Percentiles rank a stretch among this genome's conserved stretches.
Conservation (phyloP, 2,797 vertebrate species). For the Typhlichthys eigenmanni region DNA sequence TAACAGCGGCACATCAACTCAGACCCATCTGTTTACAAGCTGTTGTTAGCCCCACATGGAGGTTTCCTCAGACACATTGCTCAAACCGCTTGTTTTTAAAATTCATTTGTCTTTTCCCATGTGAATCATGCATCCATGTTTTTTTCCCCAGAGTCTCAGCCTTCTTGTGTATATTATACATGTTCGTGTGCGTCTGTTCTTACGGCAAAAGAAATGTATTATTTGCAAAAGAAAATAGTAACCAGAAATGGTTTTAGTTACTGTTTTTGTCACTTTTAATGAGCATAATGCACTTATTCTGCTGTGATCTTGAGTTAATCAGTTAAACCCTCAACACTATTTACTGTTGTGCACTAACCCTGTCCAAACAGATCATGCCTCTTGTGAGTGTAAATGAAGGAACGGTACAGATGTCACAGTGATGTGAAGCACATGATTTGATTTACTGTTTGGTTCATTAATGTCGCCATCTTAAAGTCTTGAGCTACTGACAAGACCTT, state of each 20-base stretch:
- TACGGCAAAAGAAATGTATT: constrained; percentile 29
- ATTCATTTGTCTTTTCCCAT: constrained; percentile 14
- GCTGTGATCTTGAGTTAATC: background rate
- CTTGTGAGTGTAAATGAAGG: constrained; percentile 18
- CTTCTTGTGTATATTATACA: constrained; percentile 35
- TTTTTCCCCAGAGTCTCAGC: constrained; percentile 18
- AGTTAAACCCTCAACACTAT: constrained; percentile 11
- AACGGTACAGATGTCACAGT: background rate
- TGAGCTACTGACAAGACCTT: too few relatives aligned
- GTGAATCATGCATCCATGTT: constrained; percentile 35
- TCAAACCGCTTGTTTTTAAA: constrained; percentile 24
- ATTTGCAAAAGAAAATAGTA: constrained; percentile 39
- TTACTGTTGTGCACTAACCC: background rate
- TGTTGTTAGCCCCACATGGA: background rate
- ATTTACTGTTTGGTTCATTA: constrained; percentile 30
- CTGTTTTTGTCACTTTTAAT: constrained; percentile 19
- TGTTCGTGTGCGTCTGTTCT: constrained; percentile 18
- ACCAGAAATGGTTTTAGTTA: constrained; percentile 30
- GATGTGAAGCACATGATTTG: constrained; percentile 16
- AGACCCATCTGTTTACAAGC: constrained; percentile 35
- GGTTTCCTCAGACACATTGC: constrained; percentile 37
- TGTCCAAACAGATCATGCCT: constrained; percentile 25
- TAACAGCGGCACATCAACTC: constrained; percentile 30
- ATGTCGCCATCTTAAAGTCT: constrained; percentile 14
- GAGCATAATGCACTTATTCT: constrained; percentile 21